Evolutionary conservation across 2,888 invertebrate species (phyloP).

Genomic region (Malachius bipustulatus): DNA sequence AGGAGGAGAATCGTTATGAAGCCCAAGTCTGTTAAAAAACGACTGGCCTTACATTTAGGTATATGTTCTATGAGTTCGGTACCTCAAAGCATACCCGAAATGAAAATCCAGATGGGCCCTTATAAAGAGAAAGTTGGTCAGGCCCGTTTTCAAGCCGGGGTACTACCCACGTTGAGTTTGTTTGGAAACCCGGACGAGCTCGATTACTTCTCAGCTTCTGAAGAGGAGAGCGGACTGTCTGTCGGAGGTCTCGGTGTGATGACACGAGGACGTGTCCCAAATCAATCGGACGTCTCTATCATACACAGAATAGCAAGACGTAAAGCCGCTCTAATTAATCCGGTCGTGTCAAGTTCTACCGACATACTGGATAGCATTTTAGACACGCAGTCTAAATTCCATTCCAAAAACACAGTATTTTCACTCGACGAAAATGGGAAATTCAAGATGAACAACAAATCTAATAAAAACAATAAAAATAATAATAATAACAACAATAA

Average conservation of each 20-base stretch:
- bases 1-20: slow-evolving; percentile 18
- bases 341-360: slow-evolving; percentile 35
- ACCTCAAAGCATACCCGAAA: slow-evolving; percentile 32
- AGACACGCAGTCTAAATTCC: slow-evolving; percentile 56
- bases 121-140: slow-evolving; percentile 16
- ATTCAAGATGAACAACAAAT: slow-evolving; percentile 42
- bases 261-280: slow-evolving; percentile 39
- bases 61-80: slow-evolving; percentile 33
- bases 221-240: slow-evolving; percentile 14
- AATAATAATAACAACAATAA: slow-evolving; percentile 15
- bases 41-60: slow-evolving; percentile 41
- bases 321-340: slow-evolving; percentile 37
- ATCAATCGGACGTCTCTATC: slow-evolving; percentile 33
- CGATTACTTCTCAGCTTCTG: slow-evolving; percentile 48
- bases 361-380: slow-evolving; percentile 61
- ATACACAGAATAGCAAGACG: slow-evolving; percentile 32
- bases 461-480: slow-evolving; percentile 11
- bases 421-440: slow-evolving; percentile 51
- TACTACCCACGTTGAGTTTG: slow-evolving; percentile 47
- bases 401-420: slow-evolving; percentile 49
- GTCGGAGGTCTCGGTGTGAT: slow-evolving; percentile 28
- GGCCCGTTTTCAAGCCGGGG: slow-evolving; percentile 36
- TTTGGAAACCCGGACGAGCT: slow-evolving; percentile 58
- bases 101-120: slow-evolving; percentile 20
- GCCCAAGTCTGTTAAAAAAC: slow-evolving; percentile 37